Base-by-base conservation (phyloP, 2,888 invertebrate genomes). In the Arrhopalites spinosus region DNA sequence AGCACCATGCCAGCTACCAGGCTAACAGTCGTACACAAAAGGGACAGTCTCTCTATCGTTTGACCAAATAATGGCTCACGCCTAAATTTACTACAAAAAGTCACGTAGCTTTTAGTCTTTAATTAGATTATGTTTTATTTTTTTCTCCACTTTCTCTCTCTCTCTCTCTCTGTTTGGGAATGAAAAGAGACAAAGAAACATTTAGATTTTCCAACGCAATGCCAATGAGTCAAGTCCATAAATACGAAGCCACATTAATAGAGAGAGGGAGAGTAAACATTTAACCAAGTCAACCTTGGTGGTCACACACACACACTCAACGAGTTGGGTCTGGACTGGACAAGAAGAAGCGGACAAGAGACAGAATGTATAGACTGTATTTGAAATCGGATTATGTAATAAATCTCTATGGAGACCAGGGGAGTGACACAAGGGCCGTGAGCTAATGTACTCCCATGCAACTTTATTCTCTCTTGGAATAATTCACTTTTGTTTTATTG, bases 401-500 rank as follows among this genome's bases (percentile, higher is more conserved):
- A 74, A 74, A 74, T 74, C 74, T 74, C 66, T 36, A 27, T 59
- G 59, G 43, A 68, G 59, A 74, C 74, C 30, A 67, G 50, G 74
- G 74, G 56, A 74, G 74, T 67, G 74, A 67, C 74, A 74, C 56
- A 59, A 53, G 30, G 43, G 20, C 23, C 15, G 50, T 50, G 50
- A 59, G 50, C 67, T 74, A 74, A 74, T 74, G 74, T 74, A 73
- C 73, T 73, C 50, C 66, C 23, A 47, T 56, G 56, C 67, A 66
- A 74, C 67, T 74, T 59, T 74, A 74, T 74, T 66, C 71, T 63
- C 61, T n/a, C 27, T 59, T 66, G 29, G 29, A 53, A 74, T 74
- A 74, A 74, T 74, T 74, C 74, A 74, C 74, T 67, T 74, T 74
- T 74, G 74, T 74, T 74, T 74, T 74, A 74, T 74, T 66, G 67